Evolutionary conservation across 2,888 invertebrate species (phyloP), one percentile per base, ranked within the genome.

Genomic region (Tribolium freemani): DNA sequence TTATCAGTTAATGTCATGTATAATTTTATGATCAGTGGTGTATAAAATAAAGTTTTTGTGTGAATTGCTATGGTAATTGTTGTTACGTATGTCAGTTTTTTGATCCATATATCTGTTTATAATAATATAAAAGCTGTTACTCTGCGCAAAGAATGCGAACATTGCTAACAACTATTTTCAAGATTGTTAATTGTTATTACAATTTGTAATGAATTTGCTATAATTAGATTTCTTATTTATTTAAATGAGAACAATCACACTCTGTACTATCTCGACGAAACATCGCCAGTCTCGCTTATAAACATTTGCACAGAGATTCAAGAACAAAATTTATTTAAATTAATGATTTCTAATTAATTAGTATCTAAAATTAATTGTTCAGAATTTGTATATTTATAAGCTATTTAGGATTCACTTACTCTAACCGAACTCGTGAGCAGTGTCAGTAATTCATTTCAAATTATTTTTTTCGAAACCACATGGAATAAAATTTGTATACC

Each of bases 211-310:
- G 11, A 48, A 60, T 60, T 60, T 60, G 21, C 46, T 21, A 44
- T 60, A 60, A 60, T 60, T 60, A 60, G 48, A 60, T 60, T 60
- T 48, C 48, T 60, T 60, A 60, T 48, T 60, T 48, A 60, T 60
- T 60, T 48, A 60, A 60, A 48, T 60, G 46, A 60, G 60, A 48
- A 11, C n/a, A 30, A 48, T 60, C 16, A 16, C 16, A 1, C 16
- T 16, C 10, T 48, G 8, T 16, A 26, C 46, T 60, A 46, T 60
- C 60, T 60, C 26, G 9, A 16, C 46, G 26, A 46, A 21, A 46
- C 58, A 45, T 58, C 56, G 11, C 16, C 2, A 16, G 16, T 30
- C 9, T 30, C 5, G 21, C 16, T 54, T 1, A 16, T 54, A 30
- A 54, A 20, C 54, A 54, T 54, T 54, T 16, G 16, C 16, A 16